Percentiles rank a stretch among this genome's conserved stretches.
These are phyloP conservation scores for Philotrypesis tridentata DNA, from an alignment of 1,140 invertebrate species.

Conservation along the genomic window DNA sequence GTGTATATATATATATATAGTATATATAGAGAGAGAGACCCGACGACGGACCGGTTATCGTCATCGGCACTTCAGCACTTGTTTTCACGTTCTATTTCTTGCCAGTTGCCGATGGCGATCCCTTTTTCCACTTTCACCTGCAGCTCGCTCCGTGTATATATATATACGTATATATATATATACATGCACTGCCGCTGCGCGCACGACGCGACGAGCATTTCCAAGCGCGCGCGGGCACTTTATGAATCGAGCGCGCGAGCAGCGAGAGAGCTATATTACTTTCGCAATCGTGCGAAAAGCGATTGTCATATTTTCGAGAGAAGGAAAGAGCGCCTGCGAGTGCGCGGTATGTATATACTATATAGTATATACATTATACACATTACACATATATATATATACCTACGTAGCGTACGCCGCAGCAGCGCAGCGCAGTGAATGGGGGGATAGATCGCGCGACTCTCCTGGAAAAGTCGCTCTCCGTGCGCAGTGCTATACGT, in stretches of 20 bases:
- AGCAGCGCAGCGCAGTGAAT: too few relatives aligned
- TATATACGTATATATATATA: too few relatives aligned
- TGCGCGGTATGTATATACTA: too few relatives aligned
- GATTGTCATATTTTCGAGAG: conserved; percentile 1
- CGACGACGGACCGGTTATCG: conserved; percentile 13
- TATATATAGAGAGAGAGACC: too few relatives aligned
- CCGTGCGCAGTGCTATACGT: too few relatives aligned
- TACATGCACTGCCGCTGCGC: neutral
- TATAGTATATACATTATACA: too few relatives aligned
- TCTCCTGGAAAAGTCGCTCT: too few relatives aligned
- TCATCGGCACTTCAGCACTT: conserved; percentile 1
- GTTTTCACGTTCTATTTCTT: conserved; percentile 33
- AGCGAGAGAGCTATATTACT: neutral
- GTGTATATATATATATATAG: too few relatives aligned
- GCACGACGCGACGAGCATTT: neutral
- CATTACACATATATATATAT: too few relatives aligned
- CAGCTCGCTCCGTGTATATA: neutral
- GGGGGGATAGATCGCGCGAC: too few relatives aligned
- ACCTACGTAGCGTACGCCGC: too few relatives aligned
- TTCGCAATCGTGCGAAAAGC: conserved; percentile 4
- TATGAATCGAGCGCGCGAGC: neutral
- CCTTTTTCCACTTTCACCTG: conserved; percentile 16
- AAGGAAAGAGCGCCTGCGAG: neutral
- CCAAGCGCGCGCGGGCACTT: neutral
- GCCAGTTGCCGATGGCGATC: conserved; percentile 2